phyloP scores from a whole-genome alignment of 2,113 vertebrate species.

The Elgaria multicarinata region DNA sequence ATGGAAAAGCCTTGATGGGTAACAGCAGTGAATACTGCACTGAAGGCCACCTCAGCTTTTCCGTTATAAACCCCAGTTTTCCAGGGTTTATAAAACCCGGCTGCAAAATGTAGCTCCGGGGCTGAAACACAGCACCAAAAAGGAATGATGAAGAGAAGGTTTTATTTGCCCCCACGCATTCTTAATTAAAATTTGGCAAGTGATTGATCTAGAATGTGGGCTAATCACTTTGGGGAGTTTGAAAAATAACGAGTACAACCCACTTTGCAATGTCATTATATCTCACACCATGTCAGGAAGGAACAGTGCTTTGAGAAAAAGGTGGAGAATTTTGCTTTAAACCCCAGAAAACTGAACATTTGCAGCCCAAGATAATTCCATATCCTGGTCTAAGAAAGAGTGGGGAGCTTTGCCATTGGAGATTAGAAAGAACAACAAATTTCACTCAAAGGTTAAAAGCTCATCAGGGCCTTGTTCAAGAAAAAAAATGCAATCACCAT shows the following conservation, averaged over 20 bases:
- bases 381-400: conserved; percentile 45
- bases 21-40: conserved; percentile 67
- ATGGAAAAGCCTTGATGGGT: conserved; percentile 77
- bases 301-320: conserved; percentile 26
- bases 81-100: conserved; percentile 75
- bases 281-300: conserved; percentile 67
- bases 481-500: neutral
- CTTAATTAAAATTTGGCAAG: conserved; percentile 79
- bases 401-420: conserved; percentile 36
- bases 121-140: conserved; percentile 70
- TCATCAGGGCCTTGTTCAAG: neutral
- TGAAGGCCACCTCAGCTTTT: conserved; percentile 76
- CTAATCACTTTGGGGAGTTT: conserved; percentile 72
- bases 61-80: conserved; percentile 75
- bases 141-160: conserved; percentile 61
- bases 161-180: conserved; percentile 69
- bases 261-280: conserved; percentile 67
- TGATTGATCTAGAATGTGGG: conserved; percentile 70
- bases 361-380: neutral
- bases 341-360: conserved; percentile 60
- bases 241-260: conserved; percentile 64
- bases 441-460: neutral
- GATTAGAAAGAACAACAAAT: conserved; percentile 2
- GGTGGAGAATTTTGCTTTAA: conserved; percentile 62
- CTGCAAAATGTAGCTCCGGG: conserved; percentile 69